Conservation (phyloP, 2,113 vertebrate genomes). For the Psephotus haematonotus region DNA sequence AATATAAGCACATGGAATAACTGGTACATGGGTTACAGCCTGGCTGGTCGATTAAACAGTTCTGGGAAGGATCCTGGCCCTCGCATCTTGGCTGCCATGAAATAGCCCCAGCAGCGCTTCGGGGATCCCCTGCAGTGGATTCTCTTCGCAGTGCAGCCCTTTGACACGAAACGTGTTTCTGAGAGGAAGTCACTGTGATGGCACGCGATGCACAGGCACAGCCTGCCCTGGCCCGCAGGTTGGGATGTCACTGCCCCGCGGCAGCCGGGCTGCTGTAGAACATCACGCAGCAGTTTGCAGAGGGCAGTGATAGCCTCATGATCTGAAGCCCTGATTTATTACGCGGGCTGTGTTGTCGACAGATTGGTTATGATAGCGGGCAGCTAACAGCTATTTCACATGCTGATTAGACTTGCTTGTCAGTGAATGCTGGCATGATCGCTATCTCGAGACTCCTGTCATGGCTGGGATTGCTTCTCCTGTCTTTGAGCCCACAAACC, state of each 20-base stretch:
- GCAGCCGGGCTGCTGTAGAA: background rate
- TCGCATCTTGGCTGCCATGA: background rate
- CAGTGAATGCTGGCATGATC: background rate
- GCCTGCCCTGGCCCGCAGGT: background rate
- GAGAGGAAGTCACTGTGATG: background rate
- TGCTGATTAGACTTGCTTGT: background rate
- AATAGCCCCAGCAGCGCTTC: background rate
- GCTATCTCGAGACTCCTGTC: accelerated
- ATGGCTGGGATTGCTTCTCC: background rate
- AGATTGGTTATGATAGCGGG: background rate
- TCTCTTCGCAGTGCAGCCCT: background rate
- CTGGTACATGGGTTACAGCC: background rate
- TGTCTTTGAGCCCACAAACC: background rate
- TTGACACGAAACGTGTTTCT: accelerated
- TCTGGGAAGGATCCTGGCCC: background rate
- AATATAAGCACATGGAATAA: background rate
- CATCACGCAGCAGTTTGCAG: background rate
- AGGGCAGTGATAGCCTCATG: background rate
- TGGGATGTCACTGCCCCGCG: background rate
- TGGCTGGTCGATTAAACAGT: background rate
- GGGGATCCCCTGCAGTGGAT: background rate
- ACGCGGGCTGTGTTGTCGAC: background rate
- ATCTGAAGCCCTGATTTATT: background rate
- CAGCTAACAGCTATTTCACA: background rate
- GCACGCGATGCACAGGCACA: background rate